These are phyloP conservation scores for Serrognathus titanus DNA, from an alignment of 2,888 invertebrate genomes.

Conservation along the genomic window DNA sequence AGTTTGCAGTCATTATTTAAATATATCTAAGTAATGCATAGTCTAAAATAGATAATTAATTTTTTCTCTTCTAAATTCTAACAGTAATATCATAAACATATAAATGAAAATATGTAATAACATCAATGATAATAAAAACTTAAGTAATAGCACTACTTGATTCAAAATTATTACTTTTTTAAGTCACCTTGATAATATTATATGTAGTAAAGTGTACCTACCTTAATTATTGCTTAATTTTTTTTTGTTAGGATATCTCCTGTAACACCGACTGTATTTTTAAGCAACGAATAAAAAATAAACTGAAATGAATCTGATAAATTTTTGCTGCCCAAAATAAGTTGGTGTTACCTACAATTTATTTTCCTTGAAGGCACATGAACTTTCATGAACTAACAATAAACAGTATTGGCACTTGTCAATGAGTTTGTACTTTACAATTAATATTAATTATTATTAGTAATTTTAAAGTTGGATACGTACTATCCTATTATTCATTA, in stretches of 20 bases:
- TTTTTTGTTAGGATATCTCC: neutral
- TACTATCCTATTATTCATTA: slow-evolving; percentile 19
- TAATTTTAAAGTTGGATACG: slow-evolving; percentile 19
- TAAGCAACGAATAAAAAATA: too few species aligned
- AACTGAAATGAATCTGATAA: too few species aligned
- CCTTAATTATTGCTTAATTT: slow-evolving; percentile 13
- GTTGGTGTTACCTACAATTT: neutral
- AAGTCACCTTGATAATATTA: slow-evolving; percentile 12
- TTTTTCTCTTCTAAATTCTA: neutral
- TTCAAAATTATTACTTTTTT: slow-evolving; percentile 3
- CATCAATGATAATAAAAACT: slow-evolving; percentile 9
- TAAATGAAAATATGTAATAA: neutral
- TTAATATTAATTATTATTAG: slow-evolving; percentile 23
- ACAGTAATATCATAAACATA: neutral
- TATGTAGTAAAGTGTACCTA: slow-evolving; percentile 13
- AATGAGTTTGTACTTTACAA: slow-evolving; percentile 26
- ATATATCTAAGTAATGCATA: slow-evolving; percentile 1
- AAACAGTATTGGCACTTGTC: slow-evolving; percentile 28
- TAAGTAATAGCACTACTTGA: slow-evolving; percentile 16
- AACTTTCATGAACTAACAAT: slow-evolving; percentile 3
- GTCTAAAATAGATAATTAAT: neutral
- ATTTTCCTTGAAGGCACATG: slow-evolving; percentile 9
- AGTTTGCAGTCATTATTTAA: neutral
- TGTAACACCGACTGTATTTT: neutral
- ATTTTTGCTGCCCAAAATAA: neutral